These are phyloP conservation scores for Eilema griseolum DNA, from an alignment of 2,888 invertebrate species.

Conservation along the genomic window DNA sequence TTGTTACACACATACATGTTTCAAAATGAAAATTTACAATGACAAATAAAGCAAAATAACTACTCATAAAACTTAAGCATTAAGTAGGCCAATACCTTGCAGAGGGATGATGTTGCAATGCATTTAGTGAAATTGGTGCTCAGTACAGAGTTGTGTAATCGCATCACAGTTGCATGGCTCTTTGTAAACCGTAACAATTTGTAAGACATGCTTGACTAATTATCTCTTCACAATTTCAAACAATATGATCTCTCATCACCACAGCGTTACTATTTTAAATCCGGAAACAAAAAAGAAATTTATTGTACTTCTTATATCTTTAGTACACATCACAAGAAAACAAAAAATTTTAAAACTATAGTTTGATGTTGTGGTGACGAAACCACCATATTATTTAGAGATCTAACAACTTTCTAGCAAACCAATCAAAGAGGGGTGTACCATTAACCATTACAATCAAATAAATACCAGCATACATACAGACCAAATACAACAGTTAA, in stretches of 20 bases:
- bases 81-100: constrained; percentile 73
- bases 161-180: constrained; percentile 59
- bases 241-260: constrained; percentile 78
- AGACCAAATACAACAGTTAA: constrained; percentile 32
- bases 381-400: constrained; percentile 74
- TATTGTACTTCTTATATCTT: not conserved
- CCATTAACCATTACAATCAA: constrained; percentile 20
- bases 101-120: constrained; percentile 77
- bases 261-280: constrained; percentile 65
- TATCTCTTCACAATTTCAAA: constrained; percentile 53
- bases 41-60: constrained; percentile 11
- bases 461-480: constrained; percentile 18
- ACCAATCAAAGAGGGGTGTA: constrained; percentile 33
- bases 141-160: constrained; percentile 65
- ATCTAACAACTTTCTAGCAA: constrained; percentile 49
- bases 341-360: not conserved
- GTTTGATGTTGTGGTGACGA: constrained; percentile 64
- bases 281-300: constrained; percentile 72
- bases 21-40: constrained; percentile 12
- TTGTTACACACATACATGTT: not conserved
- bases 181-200: constrained; percentile 67
- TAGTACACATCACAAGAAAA: constrained; percentile 11
- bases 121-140: constrained; percentile 70
- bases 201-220: constrained; percentile 72
- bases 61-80: constrained; percentile 33